Conservation (phyloP, 1,140 invertebrate species). For the Temnothorax nylanderi region DNA sequence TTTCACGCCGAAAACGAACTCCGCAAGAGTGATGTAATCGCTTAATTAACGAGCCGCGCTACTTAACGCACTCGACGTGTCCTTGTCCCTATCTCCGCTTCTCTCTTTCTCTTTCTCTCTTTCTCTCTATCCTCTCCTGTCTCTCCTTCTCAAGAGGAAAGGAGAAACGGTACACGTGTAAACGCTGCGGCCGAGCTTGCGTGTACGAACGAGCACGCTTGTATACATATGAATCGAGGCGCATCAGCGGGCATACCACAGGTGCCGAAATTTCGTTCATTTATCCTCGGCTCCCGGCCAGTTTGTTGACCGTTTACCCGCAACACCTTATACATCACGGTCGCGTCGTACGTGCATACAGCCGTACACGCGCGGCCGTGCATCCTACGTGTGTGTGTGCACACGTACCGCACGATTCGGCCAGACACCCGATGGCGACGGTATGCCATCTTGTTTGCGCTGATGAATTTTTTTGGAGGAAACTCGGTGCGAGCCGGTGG, state of each 20-base stretch:
- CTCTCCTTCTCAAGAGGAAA: background rate
- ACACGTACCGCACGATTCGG: background rate
- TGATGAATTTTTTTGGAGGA: constrained; percentile 50
- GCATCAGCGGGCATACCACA: constrained; percentile 64
- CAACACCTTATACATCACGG: constrained; percentile 67
- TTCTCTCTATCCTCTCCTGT: background rate
- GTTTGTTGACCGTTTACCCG: constrained; percentile 70
- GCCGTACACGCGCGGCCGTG: background rate
- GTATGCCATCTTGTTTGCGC: constrained; percentile 41
- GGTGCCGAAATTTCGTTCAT: constrained; percentile 74
- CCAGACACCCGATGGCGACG: constrained; percentile 6
- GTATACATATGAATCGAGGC: constrained; percentile 65
- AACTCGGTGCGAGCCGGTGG: constrained; percentile 44
- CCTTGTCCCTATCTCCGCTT: background rate
- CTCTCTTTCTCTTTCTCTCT: background rate
- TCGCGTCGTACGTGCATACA: background rate
- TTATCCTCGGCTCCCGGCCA: constrained; percentile 63
- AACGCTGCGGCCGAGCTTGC: constrained; percentile 54
- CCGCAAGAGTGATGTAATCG: constrained; percentile 60
- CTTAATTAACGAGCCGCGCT: constrained; percentile 64
- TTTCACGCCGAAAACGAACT: constrained; percentile 63
- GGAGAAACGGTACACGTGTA: constrained; percentile 55
- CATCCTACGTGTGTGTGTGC: background rate
- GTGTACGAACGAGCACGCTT: constrained; percentile 53
- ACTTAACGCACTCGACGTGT: constrained; percentile 47